phyloP scores from a whole-genome alignment of 1,140 invertebrate species.

The Araneus ventricosus region DNA sequence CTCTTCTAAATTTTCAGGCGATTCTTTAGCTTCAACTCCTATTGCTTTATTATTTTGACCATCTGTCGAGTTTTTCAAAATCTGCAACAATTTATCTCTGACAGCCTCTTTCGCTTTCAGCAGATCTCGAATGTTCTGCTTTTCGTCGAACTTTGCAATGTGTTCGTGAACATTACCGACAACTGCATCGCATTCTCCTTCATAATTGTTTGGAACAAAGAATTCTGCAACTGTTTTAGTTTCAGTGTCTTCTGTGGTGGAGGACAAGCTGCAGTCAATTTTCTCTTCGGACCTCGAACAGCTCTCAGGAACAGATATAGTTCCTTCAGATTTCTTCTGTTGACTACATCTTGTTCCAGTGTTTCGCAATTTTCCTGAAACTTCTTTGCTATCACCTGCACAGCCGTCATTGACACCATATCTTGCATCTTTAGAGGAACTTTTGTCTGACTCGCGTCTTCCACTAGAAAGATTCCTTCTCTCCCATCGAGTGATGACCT shows the following conservation, averaged over 20 bases:
- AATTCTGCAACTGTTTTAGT: not conserved
- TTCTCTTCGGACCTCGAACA: not conserved
- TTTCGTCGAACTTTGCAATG: not conserved
- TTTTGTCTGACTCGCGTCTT: not conserved
- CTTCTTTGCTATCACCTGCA: not conserved
- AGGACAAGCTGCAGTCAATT: not conserved
- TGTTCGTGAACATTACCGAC: not conserved
- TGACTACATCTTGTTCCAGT: no score
- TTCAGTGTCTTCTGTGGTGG: no score
- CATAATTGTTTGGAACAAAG: no score
- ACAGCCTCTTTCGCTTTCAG: not conserved
- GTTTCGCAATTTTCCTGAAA: not conserved
- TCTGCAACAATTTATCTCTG: slow-evolving; percentile 3
- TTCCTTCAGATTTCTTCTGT: not conserved
- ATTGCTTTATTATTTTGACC: not conserved
- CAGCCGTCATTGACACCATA: not conserved
- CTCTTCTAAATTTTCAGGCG: not conserved
- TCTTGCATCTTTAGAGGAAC: not conserved
- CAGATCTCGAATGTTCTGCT: slow-evolving; percentile 37
- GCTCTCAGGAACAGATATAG: no score
- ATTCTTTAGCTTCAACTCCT: not conserved
- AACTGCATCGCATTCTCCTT: not conserved
- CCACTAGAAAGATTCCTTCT: not conserved
- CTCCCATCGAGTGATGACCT: slow-evolving; percentile 41
- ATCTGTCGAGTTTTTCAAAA: slow-evolving; percentile 1